These are phyloP conservation scores for Cryptus viduatorius DNA, from an alignment of 2,888 invertebrate species.

Conservation along the genomic window DNA sequence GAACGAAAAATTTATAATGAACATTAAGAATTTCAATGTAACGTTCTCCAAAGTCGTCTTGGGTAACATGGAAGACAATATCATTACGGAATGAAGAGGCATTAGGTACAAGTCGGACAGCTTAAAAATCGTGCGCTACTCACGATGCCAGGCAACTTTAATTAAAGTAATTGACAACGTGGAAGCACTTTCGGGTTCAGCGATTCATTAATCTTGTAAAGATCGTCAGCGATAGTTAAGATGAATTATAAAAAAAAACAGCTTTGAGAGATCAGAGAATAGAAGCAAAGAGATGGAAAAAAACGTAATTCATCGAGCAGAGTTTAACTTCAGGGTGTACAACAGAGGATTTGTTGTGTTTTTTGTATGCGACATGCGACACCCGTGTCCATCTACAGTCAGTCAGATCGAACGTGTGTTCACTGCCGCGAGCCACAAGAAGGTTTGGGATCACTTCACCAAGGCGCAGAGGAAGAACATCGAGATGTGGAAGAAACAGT, in stretches of 20 bases:
- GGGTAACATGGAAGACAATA: slow-evolving; percentile 49
- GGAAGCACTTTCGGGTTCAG: slow-evolving; percentile 45
- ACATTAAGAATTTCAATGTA: background rate
- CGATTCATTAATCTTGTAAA: slow-evolving; percentile 24
- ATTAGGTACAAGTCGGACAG: slow-evolving; percentile 53
- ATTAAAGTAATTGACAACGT: slow-evolving; percentile 55
- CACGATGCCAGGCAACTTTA: slow-evolving; percentile 38
- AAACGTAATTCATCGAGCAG: slow-evolving; percentile 72
- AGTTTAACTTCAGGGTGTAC: slow-evolving; percentile 79
- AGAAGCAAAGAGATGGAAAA: slow-evolving; percentile 48
- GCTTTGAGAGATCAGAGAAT: background rate
- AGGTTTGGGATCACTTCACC: slow-evolving; percentile 99
- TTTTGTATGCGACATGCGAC: slow-evolving; percentile 85
- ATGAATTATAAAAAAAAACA: slow-evolving; percentile 28
- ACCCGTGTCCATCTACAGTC: slow-evolving; percentile 89
- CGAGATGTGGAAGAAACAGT: slow-evolving; percentile 98
- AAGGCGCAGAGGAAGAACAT: slow-evolving; percentile 99
- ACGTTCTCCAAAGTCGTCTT: slow-evolving; percentile 62
- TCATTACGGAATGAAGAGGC: slow-evolving; percentile 59
- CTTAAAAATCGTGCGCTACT: slow-evolving; percentile 43
- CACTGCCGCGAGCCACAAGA: slow-evolving; percentile 97
- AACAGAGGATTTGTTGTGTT: slow-evolving; percentile 85
- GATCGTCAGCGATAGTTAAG: slow-evolving; percentile 5
- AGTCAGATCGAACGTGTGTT: slow-evolving; percentile 99
- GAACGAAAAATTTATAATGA: background rate